Evolutionary conservation across 2,888 invertebrate genomes (phyloP).

Genomic region (Xanthorhoe designata): DNA sequence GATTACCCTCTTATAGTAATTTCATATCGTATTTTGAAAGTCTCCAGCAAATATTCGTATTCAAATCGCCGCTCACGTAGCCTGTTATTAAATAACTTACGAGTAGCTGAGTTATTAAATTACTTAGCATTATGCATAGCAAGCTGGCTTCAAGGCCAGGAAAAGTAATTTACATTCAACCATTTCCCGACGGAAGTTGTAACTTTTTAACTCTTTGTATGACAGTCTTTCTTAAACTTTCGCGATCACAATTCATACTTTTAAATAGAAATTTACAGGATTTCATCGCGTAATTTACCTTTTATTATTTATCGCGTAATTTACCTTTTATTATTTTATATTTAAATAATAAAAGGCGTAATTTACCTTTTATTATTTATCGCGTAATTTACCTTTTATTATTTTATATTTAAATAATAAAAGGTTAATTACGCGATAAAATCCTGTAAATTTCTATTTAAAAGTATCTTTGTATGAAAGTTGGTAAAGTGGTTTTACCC

Average conservation of each 20-base stretch:
- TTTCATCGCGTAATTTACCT: no score
- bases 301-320: no score
- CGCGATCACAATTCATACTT: no score
- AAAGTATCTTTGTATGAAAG: background rate
- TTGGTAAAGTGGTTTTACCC: background rate
- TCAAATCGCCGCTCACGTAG: slow-evolving; percentile 8
- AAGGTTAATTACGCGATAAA: no score
- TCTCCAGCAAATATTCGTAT: slow-evolving; percentile 20
- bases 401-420: no score
- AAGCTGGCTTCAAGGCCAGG: slow-evolving; percentile 18
- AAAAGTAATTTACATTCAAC: slow-evolving; percentile 8
- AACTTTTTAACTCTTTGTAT: background rate
- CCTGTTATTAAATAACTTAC: slow-evolving; percentile 21
- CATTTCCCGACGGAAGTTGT: background rate
- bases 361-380: no score
- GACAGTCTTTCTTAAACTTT: no score
- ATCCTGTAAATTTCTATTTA: no score
- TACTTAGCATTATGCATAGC: slow-evolving; percentile 10
- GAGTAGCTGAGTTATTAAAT: slow-evolving; percentile 20
- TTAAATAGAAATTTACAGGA: no score
- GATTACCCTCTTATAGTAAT: background rate
- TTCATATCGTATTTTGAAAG: slow-evolving; percentile 4
- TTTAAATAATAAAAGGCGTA: no score
- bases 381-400: no score
- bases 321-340: no score